Evolutionary conservation across 2,888 invertebrate species (phyloP), one percentile per base, ranked within the genome.

Genomic region (Erebia palarica): DNA sequence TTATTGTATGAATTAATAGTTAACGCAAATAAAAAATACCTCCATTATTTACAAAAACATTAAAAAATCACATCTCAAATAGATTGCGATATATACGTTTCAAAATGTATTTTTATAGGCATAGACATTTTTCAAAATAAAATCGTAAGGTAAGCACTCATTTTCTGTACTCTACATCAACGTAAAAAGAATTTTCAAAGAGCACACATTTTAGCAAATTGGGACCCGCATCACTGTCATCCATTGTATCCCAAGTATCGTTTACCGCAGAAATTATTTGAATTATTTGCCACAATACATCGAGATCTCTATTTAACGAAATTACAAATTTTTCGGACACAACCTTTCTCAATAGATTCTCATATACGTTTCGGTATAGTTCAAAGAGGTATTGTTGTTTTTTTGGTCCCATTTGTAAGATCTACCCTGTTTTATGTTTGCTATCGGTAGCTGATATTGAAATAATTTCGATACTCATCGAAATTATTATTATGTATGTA

Each of bases 241-340:
- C 85, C 74, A 87, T 92, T 91, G 90, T 91, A 74, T 73, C 51
- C 79, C 84, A 82, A 87, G 91, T 91, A 92, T 92, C 92, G 84
- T 79, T 92, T 91, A 92, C 92, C 92, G 88, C 92, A 93, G 84
- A 92, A 91, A 92, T 91, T 90, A 91, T 91, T 87, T 84, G 82
- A 91, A 92, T 91, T 90, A 91, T 90, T 87, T 83, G 82, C 83
- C 78, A 91, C 90, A 91, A 91, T 88, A 80, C 82, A 76, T 79
- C 79, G 83, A 89, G 84, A 84, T 89, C 88, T 91, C 89, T 86
- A 89, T 92, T 77, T 91, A 91, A 91, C 90, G 82, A 90, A 91
- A 91, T 92, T 91, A 92, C 87, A 82, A 74, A 84, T 83, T 85
- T 36, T 83, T 86, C 78, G 81, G 80, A 81, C 82, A 74, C 77